phyloP scores from a whole-genome alignment of 2,113 vertebrate species.

The Cyanoramphus novaezelandiae region DNA sequence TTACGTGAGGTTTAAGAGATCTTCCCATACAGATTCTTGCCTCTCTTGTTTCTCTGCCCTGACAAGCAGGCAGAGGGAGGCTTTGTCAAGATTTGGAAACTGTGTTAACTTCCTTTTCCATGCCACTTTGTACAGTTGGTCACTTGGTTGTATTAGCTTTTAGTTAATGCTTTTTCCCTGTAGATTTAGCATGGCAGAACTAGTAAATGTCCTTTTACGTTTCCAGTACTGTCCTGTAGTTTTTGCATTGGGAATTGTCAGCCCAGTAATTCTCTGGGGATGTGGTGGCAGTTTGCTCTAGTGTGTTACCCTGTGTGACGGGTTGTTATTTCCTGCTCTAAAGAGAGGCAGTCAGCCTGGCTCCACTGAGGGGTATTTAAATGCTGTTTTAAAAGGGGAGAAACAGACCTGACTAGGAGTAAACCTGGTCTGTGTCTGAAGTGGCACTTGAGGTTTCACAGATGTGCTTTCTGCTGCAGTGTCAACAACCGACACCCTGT shows the following conservation, averaged over 20 bases:
- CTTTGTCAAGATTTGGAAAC: background rate
- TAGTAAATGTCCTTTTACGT: background rate
- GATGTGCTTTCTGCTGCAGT: background rate
- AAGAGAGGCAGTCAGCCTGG: background rate
- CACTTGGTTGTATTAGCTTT: background rate
- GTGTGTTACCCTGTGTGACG: background rate
- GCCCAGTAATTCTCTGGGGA: background rate
- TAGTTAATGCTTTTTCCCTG: background rate
- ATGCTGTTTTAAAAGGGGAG: background rate
- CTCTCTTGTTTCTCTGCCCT: background rate
- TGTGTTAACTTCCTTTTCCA: background rate
- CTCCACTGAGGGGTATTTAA: background rate
- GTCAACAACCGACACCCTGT: background rate
- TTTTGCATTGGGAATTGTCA: background rate
- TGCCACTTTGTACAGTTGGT: background rate
- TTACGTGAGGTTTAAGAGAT: background rate
- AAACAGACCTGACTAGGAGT: background rate
- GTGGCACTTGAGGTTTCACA: background rate
- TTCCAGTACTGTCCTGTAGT: background rate
- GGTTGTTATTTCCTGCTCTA: background rate
- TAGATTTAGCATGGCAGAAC: background rate
- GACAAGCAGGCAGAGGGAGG: background rate
- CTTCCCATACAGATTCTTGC: background rate
- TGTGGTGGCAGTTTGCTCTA: background rate
- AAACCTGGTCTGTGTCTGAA: background rate